These are phyloP conservation scores for Cyphomyrus discorhynchus DNA, from an alignment of 2,113 vertebrate species.

Conservation along the genomic window DNA sequence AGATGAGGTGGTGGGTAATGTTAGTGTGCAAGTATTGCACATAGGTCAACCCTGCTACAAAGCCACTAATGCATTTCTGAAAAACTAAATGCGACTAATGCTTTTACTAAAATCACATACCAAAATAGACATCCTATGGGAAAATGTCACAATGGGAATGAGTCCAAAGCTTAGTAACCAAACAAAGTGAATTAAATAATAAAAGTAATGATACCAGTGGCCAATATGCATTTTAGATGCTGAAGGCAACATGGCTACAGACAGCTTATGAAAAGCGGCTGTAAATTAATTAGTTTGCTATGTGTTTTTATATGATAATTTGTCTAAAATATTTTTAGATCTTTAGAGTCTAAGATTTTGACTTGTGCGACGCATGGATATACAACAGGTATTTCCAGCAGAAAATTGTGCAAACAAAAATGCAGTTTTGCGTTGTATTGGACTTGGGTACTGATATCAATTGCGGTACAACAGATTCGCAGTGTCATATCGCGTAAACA, in stretches of 20 bases:
- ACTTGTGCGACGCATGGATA: no score
- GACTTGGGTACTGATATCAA: neutral
- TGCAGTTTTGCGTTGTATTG: neutral
- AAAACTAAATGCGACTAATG: neutral
- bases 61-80: neutral
- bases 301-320: no score
- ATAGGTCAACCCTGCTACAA: neutral
- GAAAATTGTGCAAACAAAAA: no score
- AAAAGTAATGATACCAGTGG: neutral
- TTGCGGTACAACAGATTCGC: neutral
- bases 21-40: neutral
- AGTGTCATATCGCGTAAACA: neutral
- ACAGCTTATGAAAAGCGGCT: neutral
- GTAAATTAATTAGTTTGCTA: neutral
- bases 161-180: neutral
- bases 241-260: neutral
- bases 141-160: neutral
- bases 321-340: no score
- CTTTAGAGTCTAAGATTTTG: no score
- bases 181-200: neutral
- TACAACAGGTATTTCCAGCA: neutral
- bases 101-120: neutral
- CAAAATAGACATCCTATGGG: neutral
- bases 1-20: neutral
- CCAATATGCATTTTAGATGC: neutral